phyloP scores from a whole-genome alignment of 2,888 invertebrate genomes.

The Philopedon plagiatum region DNA sequence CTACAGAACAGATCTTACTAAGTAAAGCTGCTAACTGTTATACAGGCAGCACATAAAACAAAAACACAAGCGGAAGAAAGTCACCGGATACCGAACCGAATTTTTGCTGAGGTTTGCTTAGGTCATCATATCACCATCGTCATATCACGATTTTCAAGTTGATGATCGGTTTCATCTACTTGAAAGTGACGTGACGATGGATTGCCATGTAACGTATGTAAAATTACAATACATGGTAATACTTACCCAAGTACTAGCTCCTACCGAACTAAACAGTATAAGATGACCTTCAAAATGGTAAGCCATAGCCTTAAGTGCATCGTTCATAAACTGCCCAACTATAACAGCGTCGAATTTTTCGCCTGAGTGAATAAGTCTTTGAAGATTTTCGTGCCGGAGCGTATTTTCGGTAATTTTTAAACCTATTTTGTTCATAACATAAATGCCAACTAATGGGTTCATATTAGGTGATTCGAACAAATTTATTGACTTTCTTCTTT shows the following conservation, averaged over 20 bases:
- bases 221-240: conserved; percentile 36
- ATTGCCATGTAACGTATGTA: background rate
- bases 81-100: too few relatives aligned
- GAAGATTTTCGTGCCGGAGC: conserved; percentile 41
- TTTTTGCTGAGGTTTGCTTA: too few relatives aligned
- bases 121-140: too few relatives aligned
- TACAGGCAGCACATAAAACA: too few relatives aligned
- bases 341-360: conserved; percentile 51
- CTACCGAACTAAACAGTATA: conserved; percentile 66
- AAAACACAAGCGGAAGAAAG: too few relatives aligned
- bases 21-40: too few relatives aligned
- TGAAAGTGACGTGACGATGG: too few relatives aligned
- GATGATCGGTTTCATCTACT: too few relatives aligned
- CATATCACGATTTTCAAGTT: too few relatives aligned
- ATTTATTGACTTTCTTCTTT: conserved; percentile 43
- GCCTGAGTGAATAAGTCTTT: conserved; percentile 43
- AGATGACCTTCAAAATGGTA: conserved; percentile 62
- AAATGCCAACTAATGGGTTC: conserved; percentile 41
- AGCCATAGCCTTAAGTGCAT: conserved; percentile 66
- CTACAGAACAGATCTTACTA: too few relatives aligned
- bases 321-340: conserved; percentile 68
- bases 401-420: conserved; percentile 46
- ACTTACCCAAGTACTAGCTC: conserved; percentile 67
- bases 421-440: conserved; percentile 48
- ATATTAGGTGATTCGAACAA: conserved; percentile 31